Conservation (phyloP, 2,888 invertebrate species). For the Slavum lentiscoides region DNA sequence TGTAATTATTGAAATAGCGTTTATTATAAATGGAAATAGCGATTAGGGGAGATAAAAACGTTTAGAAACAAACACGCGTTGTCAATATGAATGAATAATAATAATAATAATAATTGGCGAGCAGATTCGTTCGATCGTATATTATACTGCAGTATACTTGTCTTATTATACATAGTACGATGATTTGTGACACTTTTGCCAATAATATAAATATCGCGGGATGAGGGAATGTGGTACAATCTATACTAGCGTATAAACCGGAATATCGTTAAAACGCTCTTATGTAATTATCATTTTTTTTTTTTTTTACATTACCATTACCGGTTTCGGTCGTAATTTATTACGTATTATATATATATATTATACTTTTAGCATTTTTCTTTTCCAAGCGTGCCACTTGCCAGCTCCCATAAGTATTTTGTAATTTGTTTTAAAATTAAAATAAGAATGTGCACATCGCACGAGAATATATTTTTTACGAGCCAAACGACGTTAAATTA, state of each 20-base stretch:
- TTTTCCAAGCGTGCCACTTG: not conserved
- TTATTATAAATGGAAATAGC: no score
- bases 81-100: no score
- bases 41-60: no score
- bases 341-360: not conserved
- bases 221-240: slow-evolving; percentile 19
- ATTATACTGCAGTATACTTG: not conserved
- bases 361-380: not conserved
- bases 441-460: not conserved
- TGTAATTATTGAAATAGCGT: no score
- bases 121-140: no score
- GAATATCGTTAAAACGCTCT: slow-evolving; percentile 25
- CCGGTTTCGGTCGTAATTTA: slow-evolving; percentile 25
- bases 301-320: slow-evolving; percentile 34
- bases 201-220: not conserved
- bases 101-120: no score
- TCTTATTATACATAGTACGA: not conserved
- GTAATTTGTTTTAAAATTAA: not conserved
- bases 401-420: not conserved
- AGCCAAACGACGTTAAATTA: not conserved
- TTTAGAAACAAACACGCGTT: no score
- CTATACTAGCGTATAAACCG: slow-evolving; percentile 15
- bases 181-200: slow-evolving; percentile 2
- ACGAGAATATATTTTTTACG: not conserved
- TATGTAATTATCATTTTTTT: slow-evolving; percentile 24